phyloP scores from a whole-genome alignment of 2,113 vertebrate species.

The Brachionichthys hirsutus region DNA sequence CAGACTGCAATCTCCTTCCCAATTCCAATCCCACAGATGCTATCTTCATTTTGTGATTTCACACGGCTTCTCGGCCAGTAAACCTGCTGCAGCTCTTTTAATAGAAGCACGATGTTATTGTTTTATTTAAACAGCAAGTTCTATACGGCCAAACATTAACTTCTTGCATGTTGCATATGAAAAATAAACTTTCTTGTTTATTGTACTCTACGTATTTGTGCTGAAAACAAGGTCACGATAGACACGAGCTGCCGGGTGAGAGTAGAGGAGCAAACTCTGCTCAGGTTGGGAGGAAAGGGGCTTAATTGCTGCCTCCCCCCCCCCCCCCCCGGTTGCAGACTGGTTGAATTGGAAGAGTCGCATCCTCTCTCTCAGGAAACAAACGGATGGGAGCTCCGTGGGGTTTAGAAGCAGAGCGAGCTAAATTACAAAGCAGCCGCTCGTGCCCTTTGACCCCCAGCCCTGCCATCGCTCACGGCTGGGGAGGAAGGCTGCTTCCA shows the following conservation, averaged over 20 bases:
- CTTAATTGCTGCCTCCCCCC: conserved; percentile 63
- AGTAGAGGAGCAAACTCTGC: conserved; percentile 53
- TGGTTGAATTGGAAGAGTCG: conserved; percentile 75
- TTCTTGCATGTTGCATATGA: too few species aligned
- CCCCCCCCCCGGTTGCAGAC: conserved; percentile 19
- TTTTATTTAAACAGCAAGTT: background rate
- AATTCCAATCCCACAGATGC: conserved; percentile 10
- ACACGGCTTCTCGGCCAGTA: background rate
- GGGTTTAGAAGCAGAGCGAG: conserved; percentile 46
- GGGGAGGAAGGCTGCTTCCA: conserved; percentile 34
- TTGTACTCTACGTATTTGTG: too few species aligned
- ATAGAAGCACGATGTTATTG: background rate
- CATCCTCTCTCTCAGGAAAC: conserved; percentile 73
- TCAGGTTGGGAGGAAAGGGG: conserved; percentile 22
- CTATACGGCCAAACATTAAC: conserved; percentile 13
- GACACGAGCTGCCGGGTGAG: conserved; percentile 33
- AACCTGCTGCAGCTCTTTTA: background rate
- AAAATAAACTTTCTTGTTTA: too few species aligned
- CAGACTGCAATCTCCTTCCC: conserved; percentile 3
- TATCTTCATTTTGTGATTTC: conserved; percentile 16
- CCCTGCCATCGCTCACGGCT: conserved; percentile 41
- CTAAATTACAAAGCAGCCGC: conserved; percentile 63
- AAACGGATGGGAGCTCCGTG: conserved; percentile 60
- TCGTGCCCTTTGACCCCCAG: conserved; percentile 46
- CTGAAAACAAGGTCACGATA: too few species aligned